Conservation (phyloP, 2,113 vertebrate genomes). For the Hylia prasina region DNA sequence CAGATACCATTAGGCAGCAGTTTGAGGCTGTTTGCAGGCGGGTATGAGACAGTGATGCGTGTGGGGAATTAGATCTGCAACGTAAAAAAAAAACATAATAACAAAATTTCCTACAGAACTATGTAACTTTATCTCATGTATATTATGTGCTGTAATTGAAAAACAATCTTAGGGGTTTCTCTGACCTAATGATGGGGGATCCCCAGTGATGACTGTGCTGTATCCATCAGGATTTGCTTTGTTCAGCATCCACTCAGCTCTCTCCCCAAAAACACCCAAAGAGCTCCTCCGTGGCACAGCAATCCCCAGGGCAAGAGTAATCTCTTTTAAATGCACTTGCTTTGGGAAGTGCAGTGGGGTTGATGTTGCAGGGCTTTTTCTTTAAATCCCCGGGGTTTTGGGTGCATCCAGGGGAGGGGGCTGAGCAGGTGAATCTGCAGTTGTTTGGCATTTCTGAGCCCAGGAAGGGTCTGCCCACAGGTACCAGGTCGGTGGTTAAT, state of each 20-base stretch:
- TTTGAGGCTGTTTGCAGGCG: background rate
- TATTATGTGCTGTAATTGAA: background rate
- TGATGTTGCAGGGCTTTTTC: background rate
- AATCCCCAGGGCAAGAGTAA: too few species aligned
- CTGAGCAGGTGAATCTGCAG: background rate
- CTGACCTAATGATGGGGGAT: background rate
- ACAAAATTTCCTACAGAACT: background rate
- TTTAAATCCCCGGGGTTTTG: background rate
- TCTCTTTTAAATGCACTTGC: background rate
- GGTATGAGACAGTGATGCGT: background rate
- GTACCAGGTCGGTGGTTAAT: background rate
- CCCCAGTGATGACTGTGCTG: background rate
- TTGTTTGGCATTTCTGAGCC: background rate
- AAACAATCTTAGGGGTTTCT: background rate
- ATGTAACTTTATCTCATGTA: background rate
- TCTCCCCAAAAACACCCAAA: background rate
- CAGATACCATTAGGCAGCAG: conserved; percentile 2
- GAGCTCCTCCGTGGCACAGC: background rate
- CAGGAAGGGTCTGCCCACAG: background rate
- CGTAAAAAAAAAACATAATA: background rate
- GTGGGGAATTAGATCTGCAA: background rate
- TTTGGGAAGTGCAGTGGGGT: background rate
- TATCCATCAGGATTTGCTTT: background rate
- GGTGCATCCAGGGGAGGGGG: background rate
- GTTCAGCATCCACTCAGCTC: background rate